Conservation (phyloP, 2,797 vertebrate species). For the Anabacerthia variegaticeps region DNA sequence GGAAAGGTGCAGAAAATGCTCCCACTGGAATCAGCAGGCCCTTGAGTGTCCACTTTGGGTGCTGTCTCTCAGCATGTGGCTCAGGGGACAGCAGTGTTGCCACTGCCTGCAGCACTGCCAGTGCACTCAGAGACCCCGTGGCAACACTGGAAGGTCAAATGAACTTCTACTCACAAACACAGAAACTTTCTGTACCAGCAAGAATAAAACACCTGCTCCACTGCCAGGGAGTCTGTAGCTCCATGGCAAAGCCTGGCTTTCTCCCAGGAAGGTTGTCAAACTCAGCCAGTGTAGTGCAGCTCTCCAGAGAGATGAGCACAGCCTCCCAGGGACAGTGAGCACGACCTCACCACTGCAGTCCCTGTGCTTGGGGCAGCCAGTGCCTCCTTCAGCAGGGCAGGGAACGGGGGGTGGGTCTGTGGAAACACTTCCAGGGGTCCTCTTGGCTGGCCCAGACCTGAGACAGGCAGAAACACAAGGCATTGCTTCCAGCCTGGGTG, state of each 20-base stretch:
- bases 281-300: neutral
- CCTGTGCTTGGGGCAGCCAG: neutral
- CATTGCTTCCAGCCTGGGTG: neutral
- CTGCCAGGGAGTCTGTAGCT: neutral
- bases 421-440: neutral
- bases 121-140: neutral
- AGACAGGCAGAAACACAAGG: neutral
- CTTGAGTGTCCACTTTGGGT: neutral
- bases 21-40: neutral
- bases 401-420: neutral
- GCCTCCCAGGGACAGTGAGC: neutral
- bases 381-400: neutral
- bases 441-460: neutral
- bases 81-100: neutral
- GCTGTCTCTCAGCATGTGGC: neutral
- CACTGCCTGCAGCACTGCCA: neutral
- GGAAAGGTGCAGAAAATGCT: neutral
- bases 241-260: neutral
- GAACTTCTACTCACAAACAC: neutral
- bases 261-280: neutral
- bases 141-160: neutral
- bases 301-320: neutral
- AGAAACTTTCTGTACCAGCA: neutral
- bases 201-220: neutral
- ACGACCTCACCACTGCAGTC: neutral